phyloP scores from a whole-genome alignment of 1,140 invertebrate genomes.

The Drosophila orosa region DNA sequence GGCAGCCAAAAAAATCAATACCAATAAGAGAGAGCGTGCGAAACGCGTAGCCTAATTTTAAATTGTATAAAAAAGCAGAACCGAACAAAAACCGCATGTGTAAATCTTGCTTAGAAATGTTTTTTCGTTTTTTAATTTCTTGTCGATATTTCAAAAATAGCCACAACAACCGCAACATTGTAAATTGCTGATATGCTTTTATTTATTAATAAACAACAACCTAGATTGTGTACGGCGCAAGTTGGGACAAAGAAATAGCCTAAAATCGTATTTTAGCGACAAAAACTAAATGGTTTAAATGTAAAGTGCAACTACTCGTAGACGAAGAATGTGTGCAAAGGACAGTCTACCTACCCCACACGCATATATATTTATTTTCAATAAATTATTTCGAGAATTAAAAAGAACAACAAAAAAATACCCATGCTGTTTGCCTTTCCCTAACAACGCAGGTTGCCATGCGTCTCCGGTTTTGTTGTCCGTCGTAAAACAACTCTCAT shows the following conservation, averaged over 20 bases:
- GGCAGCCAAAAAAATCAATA: slow-evolving; percentile 55
- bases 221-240: slow-evolving; percentile 32
- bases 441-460: slow-evolving; percentile 74
- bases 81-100: slow-evolving; percentile 33
- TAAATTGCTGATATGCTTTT: slow-evolving; percentile 49
- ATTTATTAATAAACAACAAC: slow-evolving; percentile 45
- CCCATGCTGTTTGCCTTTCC: slow-evolving; percentile 26
- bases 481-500: slow-evolving; percentile 33
- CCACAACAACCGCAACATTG: slow-evolving; percentile 28
- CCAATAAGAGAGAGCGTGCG: slow-evolving; percentile 36
- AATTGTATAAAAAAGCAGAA: slow-evolving; percentile 28
- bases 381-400: slow-evolving; percentile 76
- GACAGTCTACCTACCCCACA: slow-evolving; percentile 62
- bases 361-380: slow-evolving; percentile 76
- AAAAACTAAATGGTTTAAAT: slow-evolving; percentile 31
- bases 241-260: slow-evolving; percentile 23
- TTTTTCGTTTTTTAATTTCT: slow-evolving; percentile 30
- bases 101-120: slow-evolving; percentile 36
- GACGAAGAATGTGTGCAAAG: slow-evolving; percentile 32
- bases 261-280: slow-evolving; percentile 39
- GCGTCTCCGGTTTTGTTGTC: slow-evolving; percentile 45
- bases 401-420: slow-evolving; percentile 27
- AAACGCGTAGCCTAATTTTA: slow-evolving; percentile 44
- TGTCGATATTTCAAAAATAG: slow-evolving; percentile 41
- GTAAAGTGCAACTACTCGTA: slow-evolving; percentile 48